phyloP scores from a whole-genome alignment of 2,888 invertebrate species.

The Tubiluchus corallicola region DNA sequence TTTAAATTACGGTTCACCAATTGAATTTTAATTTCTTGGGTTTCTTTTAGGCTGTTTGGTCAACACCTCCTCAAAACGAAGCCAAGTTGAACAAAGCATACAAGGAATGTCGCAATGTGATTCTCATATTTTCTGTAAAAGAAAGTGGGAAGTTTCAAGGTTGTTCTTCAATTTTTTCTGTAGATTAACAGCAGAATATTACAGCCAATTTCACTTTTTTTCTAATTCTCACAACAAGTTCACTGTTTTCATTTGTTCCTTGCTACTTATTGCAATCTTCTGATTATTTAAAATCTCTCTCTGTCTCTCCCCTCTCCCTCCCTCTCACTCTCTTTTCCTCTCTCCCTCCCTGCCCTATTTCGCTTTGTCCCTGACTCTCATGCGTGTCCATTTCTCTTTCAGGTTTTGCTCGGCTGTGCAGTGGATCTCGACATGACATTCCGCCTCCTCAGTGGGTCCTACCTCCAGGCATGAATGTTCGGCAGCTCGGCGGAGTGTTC shows the following conservation, averaged over 20 bases:
- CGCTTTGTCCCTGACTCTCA: too few relatives aligned
- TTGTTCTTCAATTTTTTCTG: too few relatives aligned
- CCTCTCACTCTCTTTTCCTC: too few relatives aligned
- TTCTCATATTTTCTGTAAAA: conserved; percentile 89
- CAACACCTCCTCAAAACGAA: conserved; percentile 90
- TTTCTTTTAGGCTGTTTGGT: conserved; percentile 60
- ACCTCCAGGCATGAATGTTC: conserved; percentile 76
- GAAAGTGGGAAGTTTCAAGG: conserved; percentile 71
- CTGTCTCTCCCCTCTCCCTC: too few relatives aligned
- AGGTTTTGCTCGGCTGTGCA: conserved; percentile 75
- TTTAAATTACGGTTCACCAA: too few relatives aligned
- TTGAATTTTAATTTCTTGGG: background rate
- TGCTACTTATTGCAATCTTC: too few relatives aligned
- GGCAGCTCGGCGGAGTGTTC: conserved; percentile 85
- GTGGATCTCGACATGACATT: conserved; percentile 72
- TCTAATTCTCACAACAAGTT: too few relatives aligned
- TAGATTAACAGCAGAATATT: too few relatives aligned
- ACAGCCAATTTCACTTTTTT: too few relatives aligned
- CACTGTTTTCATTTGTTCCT: too few relatives aligned
- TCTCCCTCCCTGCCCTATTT: too few relatives aligned
- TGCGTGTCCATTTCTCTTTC: conserved; percentile 27
- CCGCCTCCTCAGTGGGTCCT: conserved; percentile 78
- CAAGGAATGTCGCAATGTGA: conserved; percentile 54
- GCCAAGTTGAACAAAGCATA: conserved; percentile 85
- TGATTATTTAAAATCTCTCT: too few relatives aligned